Evolutionary conservation across 2,797 vertebrate genomes (phyloP).

Genomic region (Clarias fuscus): DNA sequence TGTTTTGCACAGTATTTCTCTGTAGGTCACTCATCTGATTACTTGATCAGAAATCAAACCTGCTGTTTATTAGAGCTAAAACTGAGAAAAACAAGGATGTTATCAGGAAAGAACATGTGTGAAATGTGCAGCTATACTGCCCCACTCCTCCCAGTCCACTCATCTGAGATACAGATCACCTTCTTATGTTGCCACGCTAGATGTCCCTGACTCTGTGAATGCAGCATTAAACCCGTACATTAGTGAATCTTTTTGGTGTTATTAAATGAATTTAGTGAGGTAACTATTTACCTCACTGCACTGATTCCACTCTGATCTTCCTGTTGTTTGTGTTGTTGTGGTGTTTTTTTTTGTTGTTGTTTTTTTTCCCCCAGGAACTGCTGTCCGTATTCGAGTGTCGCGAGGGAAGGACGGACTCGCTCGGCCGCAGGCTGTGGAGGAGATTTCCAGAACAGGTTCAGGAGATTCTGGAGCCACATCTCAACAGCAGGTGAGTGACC

Average conservation of each 20-base stretch:
- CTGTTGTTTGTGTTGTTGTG: background rate
- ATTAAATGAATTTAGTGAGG: background rate
- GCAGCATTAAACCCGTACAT: background rate
- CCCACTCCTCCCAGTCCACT: too few species aligned
- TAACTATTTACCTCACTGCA: background rate
- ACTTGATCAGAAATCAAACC: too few species aligned
- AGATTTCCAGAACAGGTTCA: conserved; percentile 95
- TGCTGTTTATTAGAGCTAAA: too few species aligned
- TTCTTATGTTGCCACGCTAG: background rate
- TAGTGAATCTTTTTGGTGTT: background rate
- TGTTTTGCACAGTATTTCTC: too few species aligned
- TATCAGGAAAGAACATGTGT: too few species aligned
- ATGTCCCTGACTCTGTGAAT: background rate
- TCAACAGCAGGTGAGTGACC: conserved; percentile 86
- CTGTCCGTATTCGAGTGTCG: conserved; percentile 90
- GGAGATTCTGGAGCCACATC: conserved; percentile 96
- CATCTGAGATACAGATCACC: background rate
- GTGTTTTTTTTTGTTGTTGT: too few species aligned
- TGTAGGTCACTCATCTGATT: too few species aligned
- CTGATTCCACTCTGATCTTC: background rate
- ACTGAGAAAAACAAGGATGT: too few species aligned
- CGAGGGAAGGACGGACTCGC: conserved; percentile 81
- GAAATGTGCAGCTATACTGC: too few species aligned
- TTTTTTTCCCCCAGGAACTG: conserved; percentile 79
- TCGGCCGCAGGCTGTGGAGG: conserved; percentile 90